Evolutionary conservation across 92 coral and sea anemone species (phyloP).

Genomic region (Scolanthus callimorphus): DNA sequence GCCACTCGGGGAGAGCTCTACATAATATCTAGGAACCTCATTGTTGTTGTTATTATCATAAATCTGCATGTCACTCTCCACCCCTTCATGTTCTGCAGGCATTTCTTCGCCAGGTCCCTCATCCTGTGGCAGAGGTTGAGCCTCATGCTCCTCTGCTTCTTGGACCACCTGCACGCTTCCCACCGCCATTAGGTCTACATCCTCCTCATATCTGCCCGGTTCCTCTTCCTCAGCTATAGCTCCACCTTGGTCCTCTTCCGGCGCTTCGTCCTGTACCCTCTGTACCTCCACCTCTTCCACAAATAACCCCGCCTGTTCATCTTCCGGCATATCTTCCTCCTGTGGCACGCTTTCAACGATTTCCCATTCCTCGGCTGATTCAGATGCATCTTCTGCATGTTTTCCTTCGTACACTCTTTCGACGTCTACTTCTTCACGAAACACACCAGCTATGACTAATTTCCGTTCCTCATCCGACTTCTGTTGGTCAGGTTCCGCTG

Average conservation of each 20-base stretch:
- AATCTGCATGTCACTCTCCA: conserved; percentile 13
- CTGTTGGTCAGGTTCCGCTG: neutral
- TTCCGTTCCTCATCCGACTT: neutral
- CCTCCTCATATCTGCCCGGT: conserved; percentile 1
- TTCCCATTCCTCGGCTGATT: conserved; percentile 4
- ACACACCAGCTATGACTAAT: conserved; percentile 4
- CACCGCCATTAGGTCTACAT: neutral
- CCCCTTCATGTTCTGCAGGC: conserved; percentile 22
- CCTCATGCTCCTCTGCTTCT: conserved; percentile 11
- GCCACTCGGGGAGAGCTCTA: conserved; percentile 72
- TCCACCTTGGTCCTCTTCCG: neutral
- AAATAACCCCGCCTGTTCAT: conserved; percentile 3
- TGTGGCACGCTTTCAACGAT: neutral
- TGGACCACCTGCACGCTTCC: conserved; percentile 2
- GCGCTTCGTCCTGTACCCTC: conserved; percentile 1
- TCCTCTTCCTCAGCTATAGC: neutral
- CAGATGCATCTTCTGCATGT: conserved; percentile 11
- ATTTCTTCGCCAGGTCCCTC: conserved; percentile 11
- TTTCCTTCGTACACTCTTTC: conserved; percentile 17
- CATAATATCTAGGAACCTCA: conserved; percentile 61
- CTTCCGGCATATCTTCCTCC: conserved; percentile 14
- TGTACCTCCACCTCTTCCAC: conserved; percentile 10
- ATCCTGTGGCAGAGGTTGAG: neutral
- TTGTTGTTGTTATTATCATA: conserved; percentile 43
- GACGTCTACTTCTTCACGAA: conserved; percentile 66